Base-by-base conservation (phyloP, 2,113 vertebrate species). In the Xenus cinereus region DNA sequence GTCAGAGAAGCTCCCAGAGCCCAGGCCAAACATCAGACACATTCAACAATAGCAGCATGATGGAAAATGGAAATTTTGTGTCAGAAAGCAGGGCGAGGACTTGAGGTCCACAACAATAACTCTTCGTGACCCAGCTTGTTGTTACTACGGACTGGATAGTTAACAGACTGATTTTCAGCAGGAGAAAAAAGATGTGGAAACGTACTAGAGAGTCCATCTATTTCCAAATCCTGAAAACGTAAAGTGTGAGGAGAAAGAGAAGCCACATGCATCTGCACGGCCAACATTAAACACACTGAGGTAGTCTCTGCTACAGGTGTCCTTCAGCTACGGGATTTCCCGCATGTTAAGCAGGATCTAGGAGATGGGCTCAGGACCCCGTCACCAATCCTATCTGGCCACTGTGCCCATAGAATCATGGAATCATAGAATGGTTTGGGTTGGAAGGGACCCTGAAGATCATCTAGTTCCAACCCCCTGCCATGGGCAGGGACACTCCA, bases 1-100 rank as follows among this genome's bases (percentile, higher is more conserved):
- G 74, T 75, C 89, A 91, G 37, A 86, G 51, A 82, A 23, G 54
- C 32, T 91, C 9, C 62, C 57, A 39, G 30, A 82, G 24, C 33
- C 11, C n/a, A 33, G 18, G 66, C 57, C 66, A 94, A 94, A 92
- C 92, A 64, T 94, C n/a, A 73, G 84, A 6, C 45, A 82, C 27
- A 69, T 51, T 95, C 81, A 82, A 66, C 66, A 94, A 74, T 0
- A 87, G 64, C 6, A 12, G 39, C 69, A 81, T 37, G 69, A 84
- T 16, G 37, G 51, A 94, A 95, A 96, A 95, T 35, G 77, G 81
- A 89, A 92, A 79, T 54, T 87, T 26, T 73, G 23, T 76, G 63
- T 76, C 50, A 91, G 68, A 88, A 93, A 92, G 33, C 23, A 79
- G 50, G 41, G 28, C 2, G 2, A 93, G 62, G 43, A 82, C 53